Conservation (phyloP, 37 sponge, comb jelly and placozoan species). For the Dysidea cf. avara region DNA sequence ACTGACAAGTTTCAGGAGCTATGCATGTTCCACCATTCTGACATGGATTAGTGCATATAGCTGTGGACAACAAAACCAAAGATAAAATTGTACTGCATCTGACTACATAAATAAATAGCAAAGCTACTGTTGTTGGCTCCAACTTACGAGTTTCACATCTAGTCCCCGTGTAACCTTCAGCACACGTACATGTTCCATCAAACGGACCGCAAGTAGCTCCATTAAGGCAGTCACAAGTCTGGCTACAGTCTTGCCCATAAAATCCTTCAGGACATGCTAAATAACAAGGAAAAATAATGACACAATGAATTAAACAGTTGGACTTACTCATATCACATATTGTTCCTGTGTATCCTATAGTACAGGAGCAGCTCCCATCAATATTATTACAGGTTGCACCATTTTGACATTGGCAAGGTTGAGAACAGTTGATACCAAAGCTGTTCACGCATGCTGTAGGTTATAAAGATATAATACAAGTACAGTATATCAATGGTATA, state of each 20-base stretch:
- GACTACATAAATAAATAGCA: too few species aligned
- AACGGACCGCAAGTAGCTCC: slow-evolving; percentile 2
- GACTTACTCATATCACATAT: too few species aligned
- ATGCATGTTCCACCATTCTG: too few species aligned
- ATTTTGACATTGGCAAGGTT: slow-evolving; percentile 1
- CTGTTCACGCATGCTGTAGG: not conserved
- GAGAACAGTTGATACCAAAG: not conserved
- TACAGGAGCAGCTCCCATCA: slow-evolving; percentile 29
- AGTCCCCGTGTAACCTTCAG: slow-evolving; percentile 55
- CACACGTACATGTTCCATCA: slow-evolving; percentile 35
- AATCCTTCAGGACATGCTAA: slow-evolving; percentile 44
- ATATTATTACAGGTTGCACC: slow-evolving; percentile 6
- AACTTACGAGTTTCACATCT: slow-evolving; percentile 29
- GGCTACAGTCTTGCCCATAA: slow-evolving; percentile 16
- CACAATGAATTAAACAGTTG: too few species aligned
- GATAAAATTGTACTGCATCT: too few species aligned
- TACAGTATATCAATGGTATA: not conserved
- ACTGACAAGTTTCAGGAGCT: too few species aligned
- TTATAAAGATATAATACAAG: not conserved
- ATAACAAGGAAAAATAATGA: too few species aligned
- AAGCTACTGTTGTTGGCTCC: too few species aligned
- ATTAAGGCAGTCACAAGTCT: slow-evolving; percentile 21
- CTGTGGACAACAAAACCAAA: too few species aligned
- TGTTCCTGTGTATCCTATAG: slow-evolving; percentile 34
- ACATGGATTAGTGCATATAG: too few species aligned